Evolutionary conservation across 2,113 vertebrate genomes (phyloP), one percentile per base, ranked within the genome.

Genomic region (Meleagris gallopavo): DNA sequence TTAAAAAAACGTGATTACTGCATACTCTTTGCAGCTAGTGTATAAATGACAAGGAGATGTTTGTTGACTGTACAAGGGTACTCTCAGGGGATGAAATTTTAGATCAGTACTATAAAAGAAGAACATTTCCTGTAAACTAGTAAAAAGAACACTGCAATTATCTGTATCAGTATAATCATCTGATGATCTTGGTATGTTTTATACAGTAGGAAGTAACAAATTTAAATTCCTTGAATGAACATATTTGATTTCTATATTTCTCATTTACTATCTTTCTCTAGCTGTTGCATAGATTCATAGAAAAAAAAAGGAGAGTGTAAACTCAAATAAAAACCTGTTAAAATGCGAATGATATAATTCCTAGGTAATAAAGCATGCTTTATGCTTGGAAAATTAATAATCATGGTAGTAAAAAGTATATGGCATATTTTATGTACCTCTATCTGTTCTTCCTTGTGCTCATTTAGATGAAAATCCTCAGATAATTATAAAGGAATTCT

Each of bases 271-370:
- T 88, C 74, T 95, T 95, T n/a, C 86, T 94, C 65, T 69, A 91
- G 27, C 46, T 79, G 58, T 81, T 69, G 46, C 92, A 88, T 88
- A 91, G 52, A 89, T 88, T 90, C 74, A 89, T 41, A 90, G 40
- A 41, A 84, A 93, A 38, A 54, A 15, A 85, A 91, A 70, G 40
- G 60, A 96, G n/a, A 57, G 11, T 11, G 61, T n/a, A 94, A 97
- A 95, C 67, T 94, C 74, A 67, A 58, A 91, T 94, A 93, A 97
- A 97, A 97, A 58, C 62, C 86, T 95, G 89, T 97, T 97, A 97
- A 97, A 97, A 97, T 97, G 95, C 60, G 97, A 97, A 97, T 98
- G 6, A 90, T 89, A 84, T 95, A 94, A 96, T 92, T 97, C 95
- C 94, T 96, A 89, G 79, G 83, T 94, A 97, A 97, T 96, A 91